A percentile compares a stretch with the other conserved stretches of the same genome.
Conservation (phyloP, 2,888 invertebrate species). For the Drosophila mercatorum region DNA sequence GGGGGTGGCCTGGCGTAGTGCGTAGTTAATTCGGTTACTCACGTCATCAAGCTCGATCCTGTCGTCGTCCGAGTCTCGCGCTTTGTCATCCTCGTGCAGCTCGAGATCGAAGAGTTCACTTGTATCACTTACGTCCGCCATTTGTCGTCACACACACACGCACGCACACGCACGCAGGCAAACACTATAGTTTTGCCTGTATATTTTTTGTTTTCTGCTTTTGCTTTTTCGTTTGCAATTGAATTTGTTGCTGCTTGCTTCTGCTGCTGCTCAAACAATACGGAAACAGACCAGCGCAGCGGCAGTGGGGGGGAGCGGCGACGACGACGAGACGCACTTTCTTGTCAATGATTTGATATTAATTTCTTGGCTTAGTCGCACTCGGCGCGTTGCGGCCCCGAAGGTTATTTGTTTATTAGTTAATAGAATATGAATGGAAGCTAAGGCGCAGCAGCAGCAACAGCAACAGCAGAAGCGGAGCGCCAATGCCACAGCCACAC, state of each 20-base stretch:
- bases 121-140: conserved; percentile 84
- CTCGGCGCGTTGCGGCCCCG: conserved; percentile 52
- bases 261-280: conserved; percentile 57
- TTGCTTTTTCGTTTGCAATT: conserved; percentile 30
- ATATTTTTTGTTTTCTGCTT: conserved; percentile 19
- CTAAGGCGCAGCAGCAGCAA: conserved; percentile 55
- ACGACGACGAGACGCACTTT: conserved; percentile 43
- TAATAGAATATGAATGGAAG: conserved; percentile 71
- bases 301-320: neutral
- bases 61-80: conserved; percentile 91
- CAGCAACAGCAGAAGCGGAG: conserved; percentile 47
- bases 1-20: conserved; percentile 25
- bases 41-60: conserved; percentile 95
- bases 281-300: conserved; percentile 49
- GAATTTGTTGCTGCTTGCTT: conserved; percentile 63
- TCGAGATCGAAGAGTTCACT: conserved; percentile 96
- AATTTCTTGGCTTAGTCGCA: conserved; percentile 31
- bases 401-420: conserved; percentile 81
- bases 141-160: conserved; percentile 57
- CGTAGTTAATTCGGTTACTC: conserved; percentile 81
- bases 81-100: conserved; percentile 92
- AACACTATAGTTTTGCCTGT: conserved; percentile 53
- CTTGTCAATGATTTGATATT: conserved; percentile 52
- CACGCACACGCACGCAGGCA: conserved; percentile 39
- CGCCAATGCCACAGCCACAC: conserved; percentile 67